These are phyloP conservation scores for Taeniopygia guttata DNA, from an alignment of 2,797 vertebrate genomes.

Conservation along the genomic window DNA sequence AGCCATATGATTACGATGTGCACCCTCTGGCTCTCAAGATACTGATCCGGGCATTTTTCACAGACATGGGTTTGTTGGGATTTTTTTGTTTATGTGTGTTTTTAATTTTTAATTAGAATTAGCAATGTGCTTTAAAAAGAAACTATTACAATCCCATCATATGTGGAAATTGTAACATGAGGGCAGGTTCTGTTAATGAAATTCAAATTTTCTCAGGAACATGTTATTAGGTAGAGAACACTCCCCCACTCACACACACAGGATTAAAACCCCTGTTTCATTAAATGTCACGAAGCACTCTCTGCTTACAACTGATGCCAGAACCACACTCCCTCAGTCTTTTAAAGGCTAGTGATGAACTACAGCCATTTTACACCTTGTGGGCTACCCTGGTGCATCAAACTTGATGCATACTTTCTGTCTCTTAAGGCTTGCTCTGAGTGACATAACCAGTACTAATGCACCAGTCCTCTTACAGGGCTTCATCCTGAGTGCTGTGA, in stretches of 20 bases:
- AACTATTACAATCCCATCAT: not conserved
- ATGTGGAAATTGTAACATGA: not conserved
- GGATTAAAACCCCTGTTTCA: not conserved
- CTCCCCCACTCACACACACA: not conserved
- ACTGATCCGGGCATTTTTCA: not conserved
- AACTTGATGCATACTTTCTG: not conserved
- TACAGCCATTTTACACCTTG: not conserved
- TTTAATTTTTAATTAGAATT: not conserved
- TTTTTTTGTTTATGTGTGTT: too few species aligned
- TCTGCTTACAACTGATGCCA: not conserved
- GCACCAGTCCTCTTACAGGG: not conserved
- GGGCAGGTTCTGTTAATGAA: not conserved
- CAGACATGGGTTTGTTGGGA: accelerated
- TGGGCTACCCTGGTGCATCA: not conserved
- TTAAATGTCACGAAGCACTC: not conserved
- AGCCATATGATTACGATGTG: not conserved
- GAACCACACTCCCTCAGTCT: not conserved
- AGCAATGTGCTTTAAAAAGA: not conserved
- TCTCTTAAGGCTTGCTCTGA: not conserved
- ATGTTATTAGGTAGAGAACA: not conserved
- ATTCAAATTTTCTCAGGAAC: not conserved
- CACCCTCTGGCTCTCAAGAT: not conserved
- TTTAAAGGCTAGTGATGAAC: not conserved
- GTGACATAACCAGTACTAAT: not conserved
- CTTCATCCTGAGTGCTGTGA: not conserved